Evolutionary conservation across 2,888 invertebrate genomes (phyloP), one percentile per base, ranked within the genome.

Genomic region (Lepetodrilus schrolli): DNA sequence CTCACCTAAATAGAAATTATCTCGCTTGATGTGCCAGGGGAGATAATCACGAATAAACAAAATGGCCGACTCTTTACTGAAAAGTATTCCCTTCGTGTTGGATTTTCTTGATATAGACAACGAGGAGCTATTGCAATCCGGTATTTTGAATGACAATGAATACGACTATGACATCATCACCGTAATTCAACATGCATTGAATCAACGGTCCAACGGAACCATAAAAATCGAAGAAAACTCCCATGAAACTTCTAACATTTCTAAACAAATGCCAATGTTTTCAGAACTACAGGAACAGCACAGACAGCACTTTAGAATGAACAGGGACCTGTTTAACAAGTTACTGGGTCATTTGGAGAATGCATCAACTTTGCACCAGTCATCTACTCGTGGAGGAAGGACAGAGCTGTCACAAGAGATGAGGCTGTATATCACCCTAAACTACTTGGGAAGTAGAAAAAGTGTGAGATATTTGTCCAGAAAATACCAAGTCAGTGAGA

Each of bases 21-120:
- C 10, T 37, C 66, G 21, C 5, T 21, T 20, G 21, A 21, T 13
- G 38, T 5, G n/a, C 21, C 5, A 75, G 68, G 75, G 73, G 68
- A 73, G 68, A 51, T 17, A 48, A 73, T 50, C 20, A 17, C 8
- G 13, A 3, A 13, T 8, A 17, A 37, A 13, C 58, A 72, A 74
- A 51, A 74, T 74, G 76, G 76, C 72, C 17, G 69, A 76, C 10
- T 37, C n/a, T 17, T 20, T 76, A 20, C 38, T 72, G 13, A 49
- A 43, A 50, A 51, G 70, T 68, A 70, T 76, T 68, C 76, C 76
- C 4, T 66, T 74, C 20, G 76, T 76, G 10, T 49, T 76, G 47
- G 76, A 76, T 38, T 74, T 76, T 37, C 43, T 76, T 13, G 76
- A 76, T 21, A 43, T 76, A 8, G 71, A 76, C 50, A 48, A 58